Evolutionary conservation across 2,888 invertebrate species (phyloP).

Genomic region (Willowsia nigromaculata): DNA sequence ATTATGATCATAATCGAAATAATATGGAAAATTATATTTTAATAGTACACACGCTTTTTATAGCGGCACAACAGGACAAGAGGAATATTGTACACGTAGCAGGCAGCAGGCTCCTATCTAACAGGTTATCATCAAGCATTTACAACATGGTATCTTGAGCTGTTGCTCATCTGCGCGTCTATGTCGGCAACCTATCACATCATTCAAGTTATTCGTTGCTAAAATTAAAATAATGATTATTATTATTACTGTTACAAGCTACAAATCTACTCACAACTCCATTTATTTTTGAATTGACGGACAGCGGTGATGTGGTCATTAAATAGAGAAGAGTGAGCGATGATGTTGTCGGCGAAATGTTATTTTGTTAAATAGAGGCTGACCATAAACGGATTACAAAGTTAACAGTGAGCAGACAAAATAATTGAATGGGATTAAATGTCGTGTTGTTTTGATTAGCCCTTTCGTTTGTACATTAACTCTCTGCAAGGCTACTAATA

Average conservation of each 20-base stretch:
- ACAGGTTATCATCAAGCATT: slow-evolving; percentile 62
- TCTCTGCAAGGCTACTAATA: background rate
- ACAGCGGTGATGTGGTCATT: background rate
- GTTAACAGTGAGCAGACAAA: background rate
- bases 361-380: slow-evolving; percentile 11
- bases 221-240: slow-evolving; percentile 49
- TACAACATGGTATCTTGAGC: slow-evolving; percentile 13
- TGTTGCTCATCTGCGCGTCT: slow-evolving; percentile 1
- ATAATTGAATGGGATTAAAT: slow-evolving; percentile 24
- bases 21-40: slow-evolving; percentile 37
- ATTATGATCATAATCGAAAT: slow-evolving; percentile 38
- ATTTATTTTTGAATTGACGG: background rate
- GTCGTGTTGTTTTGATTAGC: slow-evolving; percentile 33
- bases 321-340: background rate
- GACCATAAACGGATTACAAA: slow-evolving; percentile 12
- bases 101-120: background rate
- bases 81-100: background rate
- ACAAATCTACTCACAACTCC: slow-evolving; percentile 19
- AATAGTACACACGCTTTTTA: background rate
- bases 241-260: slow-evolving; percentile 31
- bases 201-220: slow-evolving; percentile 33
- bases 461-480: background rate
- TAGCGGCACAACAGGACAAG: background rate
- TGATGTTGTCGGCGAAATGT: slow-evolving; percentile 13
- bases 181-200: slow-evolving; percentile 61